A percentile compares a stretch with the other conserved stretches of the same genome.
These are phyloP conservation scores for Armadillidium nasatum DNA, from an alignment of 1,140 invertebrate species.

Conservation along the genomic window DNA sequence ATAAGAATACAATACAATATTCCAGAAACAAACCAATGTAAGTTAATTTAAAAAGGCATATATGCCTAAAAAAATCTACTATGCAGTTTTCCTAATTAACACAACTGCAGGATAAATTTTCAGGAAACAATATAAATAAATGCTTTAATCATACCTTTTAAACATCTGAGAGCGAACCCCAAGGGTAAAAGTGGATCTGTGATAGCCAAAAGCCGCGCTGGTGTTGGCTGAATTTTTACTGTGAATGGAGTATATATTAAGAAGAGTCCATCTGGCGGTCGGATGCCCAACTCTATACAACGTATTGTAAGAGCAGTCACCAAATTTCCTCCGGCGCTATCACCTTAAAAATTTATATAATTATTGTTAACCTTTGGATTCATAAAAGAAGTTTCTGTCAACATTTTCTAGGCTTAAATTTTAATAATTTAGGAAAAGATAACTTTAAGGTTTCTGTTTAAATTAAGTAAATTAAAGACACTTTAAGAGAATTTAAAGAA, in stretches of 20 bases:
- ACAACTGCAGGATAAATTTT: slow-evolving; percentile 2
- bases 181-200: slow-evolving; percentile 93
- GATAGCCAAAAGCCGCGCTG: slow-evolving; percentile 82
- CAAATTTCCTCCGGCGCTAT: slow-evolving; percentile 93
- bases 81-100: not conserved
- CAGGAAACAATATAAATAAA: too few relatives aligned
- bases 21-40: too few relatives aligned
- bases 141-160: slow-evolving; percentile 52
- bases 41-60: too few relatives aligned
- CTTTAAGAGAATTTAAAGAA: too few relatives aligned
- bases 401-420: too few relatives aligned
- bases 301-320: slow-evolving; percentile 70
- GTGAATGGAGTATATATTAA: slow-evolving; percentile 74
- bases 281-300: slow-evolving; percentile 68
- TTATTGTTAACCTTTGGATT: slow-evolving; percentile 14
- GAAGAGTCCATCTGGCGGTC: slow-evolving; percentile 79
- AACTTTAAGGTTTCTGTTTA: too few relatives aligned
- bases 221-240: slow-evolving; percentile 81
- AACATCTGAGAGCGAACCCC: slow-evolving; percentile 79
- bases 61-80: not conserved
- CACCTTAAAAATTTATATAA: too few relatives aligned
- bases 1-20: not conserved
- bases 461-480: too few relatives aligned
- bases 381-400: too few relatives aligned
- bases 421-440: too few relatives aligned